Evolutionary conservation across 2,113 vertebrate genomes (phyloP), one percentile per base, ranked within the genome.

Genomic region (Xenopus borealis): DNA sequence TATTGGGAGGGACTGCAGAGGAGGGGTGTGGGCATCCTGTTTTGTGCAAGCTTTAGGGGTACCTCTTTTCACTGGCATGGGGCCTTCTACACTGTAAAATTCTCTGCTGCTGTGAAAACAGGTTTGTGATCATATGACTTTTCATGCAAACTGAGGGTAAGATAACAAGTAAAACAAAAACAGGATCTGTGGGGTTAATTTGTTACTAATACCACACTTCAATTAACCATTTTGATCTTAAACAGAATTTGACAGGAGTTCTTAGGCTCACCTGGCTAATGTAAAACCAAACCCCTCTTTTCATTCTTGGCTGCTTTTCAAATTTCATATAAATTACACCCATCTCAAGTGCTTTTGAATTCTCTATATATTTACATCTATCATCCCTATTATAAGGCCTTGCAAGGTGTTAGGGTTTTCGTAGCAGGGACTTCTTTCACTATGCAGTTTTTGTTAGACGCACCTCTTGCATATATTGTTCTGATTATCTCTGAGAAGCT

Each of bases 161-260:
- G 67, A 44, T 40, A 40, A 69, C 50, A 69, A 69, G 52, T 47
- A 18, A 58, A 69, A 69, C 67, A 71, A 71, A 71, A 62, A 62
- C 70, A 62, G 58, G 70, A 62, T 72, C 45, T 72, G 70, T 62
- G 59, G 57, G 44, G 59, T 72, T 72, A 72, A 62, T 72, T 59
- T 62, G 59, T 62, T 40, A 50, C 58, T 72, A 72, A 72, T 72
- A 47, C 70, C 23, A 13, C 62, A 59, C 46, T 62, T 52, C 45
- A 72, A 50, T 72, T 72, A 50, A 61, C 70, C 17, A 55, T 55
- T 55, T 55, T 55, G 16, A 50, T 50, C 47, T 13, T 50, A 50
- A 50, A 50, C 47, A 50, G 47, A 50, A 50, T 50, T 50, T 50
- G 14, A 55, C 14, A 8, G 53, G 53, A 55, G 17, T 13, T 55